Evolutionary conservation across 2,888 invertebrate genomes (phyloP).

Genomic region (Agonopterix alstromeriana): DNA sequence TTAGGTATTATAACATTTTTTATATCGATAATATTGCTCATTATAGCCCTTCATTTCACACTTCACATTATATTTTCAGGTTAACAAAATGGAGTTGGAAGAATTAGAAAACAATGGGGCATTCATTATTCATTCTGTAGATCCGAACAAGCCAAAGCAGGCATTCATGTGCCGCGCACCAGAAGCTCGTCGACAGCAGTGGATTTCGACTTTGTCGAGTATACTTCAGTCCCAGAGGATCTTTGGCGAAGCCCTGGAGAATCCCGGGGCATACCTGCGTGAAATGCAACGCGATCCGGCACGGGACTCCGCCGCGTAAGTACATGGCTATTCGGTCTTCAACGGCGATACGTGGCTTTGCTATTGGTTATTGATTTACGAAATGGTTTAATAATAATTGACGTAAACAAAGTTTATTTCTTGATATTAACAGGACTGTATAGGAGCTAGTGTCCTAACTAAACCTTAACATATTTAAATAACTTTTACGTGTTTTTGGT

Average conservation of each 20-base stretch:
- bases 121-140: slow-evolving; percentile 81
- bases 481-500: too few relatives aligned
- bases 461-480: too few relatives aligned
- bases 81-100: slow-evolving; percentile 94
- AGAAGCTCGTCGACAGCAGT: slow-evolving; percentile 85
- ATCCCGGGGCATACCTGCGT: slow-evolving; percentile 83
- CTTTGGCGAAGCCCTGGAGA: slow-evolving; percentile 96
- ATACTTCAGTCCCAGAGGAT: slow-evolving; percentile 96
- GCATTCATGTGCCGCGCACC: slow-evolving; percentile 88
- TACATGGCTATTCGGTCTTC: slow-evolving; percentile 16
- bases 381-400: too few relatives aligned
- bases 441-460: too few relatives aligned
- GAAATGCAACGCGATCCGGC: slow-evolving; percentile 46
- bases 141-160: slow-evolving; percentile 84
- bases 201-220: slow-evolving; percentile 89
- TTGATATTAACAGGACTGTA: too few relatives aligned
- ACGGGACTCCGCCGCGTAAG: slow-evolving; percentile 55
- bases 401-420: too few relatives aligned
- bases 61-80: slow-evolving; percentile 72
- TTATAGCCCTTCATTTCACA: too few relatives aligned
- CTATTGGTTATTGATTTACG: too few relatives aligned
- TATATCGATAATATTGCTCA: too few relatives aligned
- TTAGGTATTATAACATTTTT: slow-evolving; percentile 61
- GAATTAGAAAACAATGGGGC: slow-evolving; percentile 65
- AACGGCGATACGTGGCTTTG: too few relatives aligned